phyloP scores from a whole-genome alignment of 2,888 invertebrate species.

The Alcis repandata region DNA sequence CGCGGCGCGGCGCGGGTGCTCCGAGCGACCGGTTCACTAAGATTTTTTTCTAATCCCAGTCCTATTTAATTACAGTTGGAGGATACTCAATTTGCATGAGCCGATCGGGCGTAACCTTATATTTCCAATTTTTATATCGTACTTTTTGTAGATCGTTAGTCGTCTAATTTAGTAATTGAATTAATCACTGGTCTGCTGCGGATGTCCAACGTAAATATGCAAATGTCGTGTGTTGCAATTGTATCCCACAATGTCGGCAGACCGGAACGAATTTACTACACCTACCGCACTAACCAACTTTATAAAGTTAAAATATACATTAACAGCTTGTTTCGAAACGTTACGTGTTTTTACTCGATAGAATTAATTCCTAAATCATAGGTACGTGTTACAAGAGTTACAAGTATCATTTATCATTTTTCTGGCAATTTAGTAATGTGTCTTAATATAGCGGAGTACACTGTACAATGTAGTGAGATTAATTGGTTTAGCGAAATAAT shows the following conservation, averaged over 20 bases:
- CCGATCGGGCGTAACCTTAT: slow-evolving; percentile 46
- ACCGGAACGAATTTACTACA: slow-evolving; percentile 72
- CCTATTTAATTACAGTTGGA: slow-evolving; percentile 53
- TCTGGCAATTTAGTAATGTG: slow-evolving; percentile 47
- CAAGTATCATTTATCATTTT: slow-evolving; percentile 45
- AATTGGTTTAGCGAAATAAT: slow-evolving; percentile 47
- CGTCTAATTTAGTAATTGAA: slow-evolving; percentile 72
- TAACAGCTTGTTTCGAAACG: slow-evolving; percentile 64
- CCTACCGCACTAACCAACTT: slow-evolving; percentile 58
- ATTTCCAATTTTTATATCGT: slow-evolving; percentile 45
- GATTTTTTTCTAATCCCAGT: slow-evolving; percentile 43
- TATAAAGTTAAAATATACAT: slow-evolving; percentile 70
- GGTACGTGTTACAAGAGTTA: slow-evolving; percentile 26
- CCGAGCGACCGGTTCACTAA: slow-evolving; percentile 41
- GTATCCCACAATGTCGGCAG: slow-evolving; percentile 74
- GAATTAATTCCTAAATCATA: slow-evolving; percentile 40
- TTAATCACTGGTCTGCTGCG: slow-evolving; percentile 67
- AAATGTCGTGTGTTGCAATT: slow-evolving; percentile 77
- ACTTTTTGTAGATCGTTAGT: slow-evolving; percentile 51
- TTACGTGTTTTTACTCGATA: slow-evolving; percentile 44
- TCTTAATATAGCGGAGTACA: slow-evolving; percentile 43
- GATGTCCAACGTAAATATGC: slow-evolving; percentile 77
- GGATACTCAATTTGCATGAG: slow-evolving; percentile 54
- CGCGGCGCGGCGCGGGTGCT: too few relatives aligned
- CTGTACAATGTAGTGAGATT: slow-evolving; percentile 49